These are phyloP conservation scores for Hafferia zeledoni DNA, from an alignment of 2,797 vertebrate genomes.

Conservation along the genomic window DNA sequence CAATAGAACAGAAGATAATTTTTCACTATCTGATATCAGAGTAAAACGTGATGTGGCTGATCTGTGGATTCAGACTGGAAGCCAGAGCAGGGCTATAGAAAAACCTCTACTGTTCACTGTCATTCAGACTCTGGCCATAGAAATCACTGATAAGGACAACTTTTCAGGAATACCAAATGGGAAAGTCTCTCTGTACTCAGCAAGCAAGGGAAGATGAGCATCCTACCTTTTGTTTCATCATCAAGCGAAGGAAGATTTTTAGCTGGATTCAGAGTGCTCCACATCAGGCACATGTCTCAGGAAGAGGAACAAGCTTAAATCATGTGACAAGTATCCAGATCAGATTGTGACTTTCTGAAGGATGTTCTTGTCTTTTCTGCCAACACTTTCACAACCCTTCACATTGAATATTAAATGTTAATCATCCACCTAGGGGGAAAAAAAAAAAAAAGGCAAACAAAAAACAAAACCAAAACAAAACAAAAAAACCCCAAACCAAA, in stretches of 20 bases:
- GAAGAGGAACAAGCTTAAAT: neutral
- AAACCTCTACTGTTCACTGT: neutral
- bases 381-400: neutral
- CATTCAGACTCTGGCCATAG: neutral
- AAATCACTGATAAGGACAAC: neutral
- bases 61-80: neutral
- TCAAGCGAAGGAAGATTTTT: neutral
- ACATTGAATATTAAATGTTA: neutral
- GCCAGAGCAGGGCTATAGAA: neutral
- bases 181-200: neutral
- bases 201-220: neutral
- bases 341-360: neutral
- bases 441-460: no score
- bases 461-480: no score
- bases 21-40: fast-evolving
- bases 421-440: neutral
- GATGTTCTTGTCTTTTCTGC: neutral
- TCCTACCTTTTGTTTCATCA: neutral
- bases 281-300: neutral
- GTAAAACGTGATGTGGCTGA: neutral
- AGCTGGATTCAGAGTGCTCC: neutral
- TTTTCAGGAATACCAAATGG: neutral
- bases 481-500: neutral
- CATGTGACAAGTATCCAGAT: fast-evolving
- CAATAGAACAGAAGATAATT: neutral